Evolutionary conservation across 2,113 vertebrate genomes (phyloP), one percentile per base, ranked within the genome.

Genomic region (Pseudonaja textilis): DNA sequence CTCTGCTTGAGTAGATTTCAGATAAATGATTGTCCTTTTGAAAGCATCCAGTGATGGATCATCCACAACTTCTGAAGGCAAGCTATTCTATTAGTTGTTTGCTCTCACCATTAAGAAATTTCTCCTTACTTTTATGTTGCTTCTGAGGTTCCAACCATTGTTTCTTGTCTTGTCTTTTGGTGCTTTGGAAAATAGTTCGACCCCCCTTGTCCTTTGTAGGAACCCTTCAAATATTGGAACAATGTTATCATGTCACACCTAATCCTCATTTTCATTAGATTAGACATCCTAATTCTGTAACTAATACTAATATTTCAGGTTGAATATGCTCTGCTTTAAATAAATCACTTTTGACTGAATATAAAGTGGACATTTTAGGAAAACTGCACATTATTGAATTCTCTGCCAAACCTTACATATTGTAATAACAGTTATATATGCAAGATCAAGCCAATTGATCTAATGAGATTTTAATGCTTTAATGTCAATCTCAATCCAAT

Each of bases 341-440:
- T 86, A 26, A 91, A 61, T 50, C 91, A 87, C 20, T 55, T 42
- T 91, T 91, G 57, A 20, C 47, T 61, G 26, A 87, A 61, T 42
- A 23, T 59, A 57, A 87, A 91, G 23, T 57, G 64, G 47, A 50
- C 8, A 91, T 87, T 91, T 39, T 85, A 85, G 7, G 52, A 85
- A 91, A 85, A 56, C 56, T 61, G 85, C 18, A 81, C n/a, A 22
- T 20, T n/a, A 64, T 50, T 87, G 74, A 57, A 85, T 56, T 61
- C 3, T 91, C n/a, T 91, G 74, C 52, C 34, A 85, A 91, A 91
- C 7, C 55, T 25, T 87, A 56, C 87, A 47, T 86, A 91, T 91
- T n/a, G 10, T 61, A 29, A 50, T 61, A 55, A 47, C 18, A 85
- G 39, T 56, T n/a, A 34, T 61, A 86, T 22, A 50, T 54, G 29